Percentiles rank a stretch among this genome's conserved stretches.
These are phyloP conservation scores for Brachylomia viminalis DNA, from an alignment of 2,888 invertebrate species.

Conservation along the genomic window DNA sequence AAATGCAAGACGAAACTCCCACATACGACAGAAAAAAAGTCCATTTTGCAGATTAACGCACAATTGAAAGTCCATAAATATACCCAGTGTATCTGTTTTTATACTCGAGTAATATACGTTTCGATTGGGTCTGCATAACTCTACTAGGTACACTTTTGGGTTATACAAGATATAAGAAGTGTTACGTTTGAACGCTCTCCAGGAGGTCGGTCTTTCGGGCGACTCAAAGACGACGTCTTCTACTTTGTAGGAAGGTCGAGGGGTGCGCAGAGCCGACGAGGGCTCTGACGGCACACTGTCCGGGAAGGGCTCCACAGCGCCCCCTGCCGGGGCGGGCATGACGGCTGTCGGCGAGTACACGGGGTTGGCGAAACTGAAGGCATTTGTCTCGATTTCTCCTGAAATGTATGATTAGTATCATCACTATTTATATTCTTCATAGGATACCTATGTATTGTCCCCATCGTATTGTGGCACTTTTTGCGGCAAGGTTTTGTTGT, in stretches of 20 bases:
- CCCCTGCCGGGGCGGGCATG: conserved; percentile 70
- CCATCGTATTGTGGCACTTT: background rate
- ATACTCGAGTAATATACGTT: background rate
- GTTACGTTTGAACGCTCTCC: conserved; percentile 86
- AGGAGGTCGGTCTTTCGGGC: conserved; percentile 87
- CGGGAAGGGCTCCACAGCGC: conserved; percentile 63
- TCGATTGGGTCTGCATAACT: background rate
- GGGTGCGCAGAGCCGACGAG: conserved; percentile 80
- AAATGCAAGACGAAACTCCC: too few relatives aligned
- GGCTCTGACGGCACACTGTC: conserved; percentile 70
- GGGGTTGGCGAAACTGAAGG: conserved; percentile 95
- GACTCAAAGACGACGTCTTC: conserved; percentile 94
- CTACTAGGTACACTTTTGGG: background rate
- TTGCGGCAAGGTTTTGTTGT: background rate
- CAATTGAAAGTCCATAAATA: background rate
- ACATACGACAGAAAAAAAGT: background rate
- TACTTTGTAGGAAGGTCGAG: conserved; percentile 92
- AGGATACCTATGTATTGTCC: background rate
- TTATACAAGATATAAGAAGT: background rate
- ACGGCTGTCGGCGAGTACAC: conserved; percentile 93
- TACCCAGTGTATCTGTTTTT: background rate
- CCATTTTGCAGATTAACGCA: background rate
- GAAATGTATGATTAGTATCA: conserved; percentile 39
- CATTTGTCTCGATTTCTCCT: conserved; percentile 89
- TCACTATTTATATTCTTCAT: background rate